Conservation (phyloP, 2,113 vertebrate species). For the Oreochromis tanganicae region DNA sequence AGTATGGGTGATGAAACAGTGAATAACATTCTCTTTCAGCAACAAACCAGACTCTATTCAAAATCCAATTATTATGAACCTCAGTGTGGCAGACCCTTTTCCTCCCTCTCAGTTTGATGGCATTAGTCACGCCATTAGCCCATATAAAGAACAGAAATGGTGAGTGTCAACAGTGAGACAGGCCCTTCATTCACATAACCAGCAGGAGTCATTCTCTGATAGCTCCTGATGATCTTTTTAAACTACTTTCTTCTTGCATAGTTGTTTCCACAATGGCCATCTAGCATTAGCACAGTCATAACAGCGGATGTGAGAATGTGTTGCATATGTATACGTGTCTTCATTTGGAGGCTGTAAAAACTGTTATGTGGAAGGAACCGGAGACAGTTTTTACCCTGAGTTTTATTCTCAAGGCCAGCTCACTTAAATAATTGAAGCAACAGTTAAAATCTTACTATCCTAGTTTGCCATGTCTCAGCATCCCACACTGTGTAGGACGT, state of each 20-base stretch:
- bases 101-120: conserved; percentile 8
- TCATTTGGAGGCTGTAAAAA: background rate
- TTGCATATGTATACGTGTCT: background rate
- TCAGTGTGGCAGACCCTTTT: background rate
- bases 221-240: background rate
- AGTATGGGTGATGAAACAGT: background rate
- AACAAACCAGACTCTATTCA: conserved; percentile 2
- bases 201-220: background rate
- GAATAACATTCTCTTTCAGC: background rate
- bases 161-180: background rate
- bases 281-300: background rate
- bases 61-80: conserved; percentile 30
- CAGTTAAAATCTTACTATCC: background rate
- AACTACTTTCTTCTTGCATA: background rate
- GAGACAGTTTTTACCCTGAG: background rate
- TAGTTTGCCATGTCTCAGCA: background rate
- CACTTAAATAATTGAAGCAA: background rate
- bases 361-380: background rate
- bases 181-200: background rate
- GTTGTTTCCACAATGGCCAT: background rate
- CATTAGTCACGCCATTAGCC: conserved; percentile 30
- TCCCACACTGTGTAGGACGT: background rate
- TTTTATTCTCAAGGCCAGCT: background rate
- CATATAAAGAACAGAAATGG: conserved; percentile 6
- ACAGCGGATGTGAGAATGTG: background rate